These are phyloP conservation scores for Micronycteris hirsuta DNA, from an alignment of 2,113 vertebrate genomes.

Conservation along the genomic window DNA sequence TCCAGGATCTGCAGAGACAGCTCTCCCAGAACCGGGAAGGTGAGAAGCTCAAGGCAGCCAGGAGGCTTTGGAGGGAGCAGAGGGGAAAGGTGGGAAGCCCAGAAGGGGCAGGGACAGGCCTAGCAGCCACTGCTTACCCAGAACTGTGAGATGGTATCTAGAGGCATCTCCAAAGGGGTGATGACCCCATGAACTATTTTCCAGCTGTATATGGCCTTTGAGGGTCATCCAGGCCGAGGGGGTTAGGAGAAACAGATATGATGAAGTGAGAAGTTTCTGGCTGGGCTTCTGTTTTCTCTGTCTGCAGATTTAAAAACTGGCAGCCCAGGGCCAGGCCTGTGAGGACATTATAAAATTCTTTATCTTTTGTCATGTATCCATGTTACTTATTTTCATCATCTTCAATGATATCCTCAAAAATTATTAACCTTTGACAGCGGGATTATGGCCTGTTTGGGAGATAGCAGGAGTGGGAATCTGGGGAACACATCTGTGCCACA, in stretches of 20 bases:
- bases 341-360: background rate
- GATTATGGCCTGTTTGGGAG: background rate
- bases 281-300: background rate
- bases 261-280: background rate
- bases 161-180: background rate
- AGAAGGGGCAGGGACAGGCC: background rate
- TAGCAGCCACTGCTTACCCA: background rate
- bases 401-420: background rate
- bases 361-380: background rate
- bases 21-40: constrained; percentile 70
- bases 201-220: background rate
- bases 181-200: background rate
- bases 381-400: constrained; percentile 28
- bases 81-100: constrained; percentile 20
- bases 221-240: background rate
- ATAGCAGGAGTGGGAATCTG: background rate
- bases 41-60: background rate
- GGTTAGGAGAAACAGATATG: background rate
- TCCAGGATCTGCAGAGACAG: constrained; percentile 70
- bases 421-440: background rate
- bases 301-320: background rate
- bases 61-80: background rate
- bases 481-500: background rate
- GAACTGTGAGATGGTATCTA: background rate
- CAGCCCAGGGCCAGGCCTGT: background rate